Conservation (phyloP, 2,113 vertebrate species). For the Brachypteracias leptosomus region DNA sequence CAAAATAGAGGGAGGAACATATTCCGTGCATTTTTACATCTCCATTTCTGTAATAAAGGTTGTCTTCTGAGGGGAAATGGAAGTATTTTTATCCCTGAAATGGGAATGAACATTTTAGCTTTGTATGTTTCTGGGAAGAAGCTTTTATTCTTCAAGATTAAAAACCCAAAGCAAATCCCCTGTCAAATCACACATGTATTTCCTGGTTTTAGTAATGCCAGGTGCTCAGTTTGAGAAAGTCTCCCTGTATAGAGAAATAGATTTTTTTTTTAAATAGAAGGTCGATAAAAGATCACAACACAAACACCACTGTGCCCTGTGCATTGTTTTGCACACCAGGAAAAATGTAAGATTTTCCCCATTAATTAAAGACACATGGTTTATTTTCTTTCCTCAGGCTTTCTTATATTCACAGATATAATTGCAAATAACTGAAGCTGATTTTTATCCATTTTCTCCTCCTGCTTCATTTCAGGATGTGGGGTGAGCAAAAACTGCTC, state of each 20-base stretch:
- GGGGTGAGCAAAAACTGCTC: background rate
- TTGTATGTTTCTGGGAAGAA: background rate
- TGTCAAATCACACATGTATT: background rate
- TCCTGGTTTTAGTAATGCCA: background rate
- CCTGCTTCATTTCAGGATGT: background rate
- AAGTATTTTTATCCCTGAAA: background rate
- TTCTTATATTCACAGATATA: background rate
- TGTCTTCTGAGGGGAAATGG: background rate
- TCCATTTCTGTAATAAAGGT: background rate
- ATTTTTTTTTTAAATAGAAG: background rate
- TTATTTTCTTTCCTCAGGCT: background rate
- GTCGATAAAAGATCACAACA: background rate
- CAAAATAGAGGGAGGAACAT: background rate
- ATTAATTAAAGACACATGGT: rapidly evolving
- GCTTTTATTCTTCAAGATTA: background rate
- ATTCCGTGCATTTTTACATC: background rate
- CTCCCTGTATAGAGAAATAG: background rate
- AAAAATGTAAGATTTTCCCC: background rate
- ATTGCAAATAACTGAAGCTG: background rate
- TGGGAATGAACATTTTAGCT: background rate
- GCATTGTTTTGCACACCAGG: background rate
- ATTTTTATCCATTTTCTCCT: background rate
- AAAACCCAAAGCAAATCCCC: background rate
- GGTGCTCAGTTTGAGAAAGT: background rate
- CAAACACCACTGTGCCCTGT: background rate